A percentile compares a stretch with the other conserved stretches of the same genome.
Evolutionary conservation across 2,797 vertebrate genomes (phyloP).

Genomic region (Octomys mimax): DNA sequence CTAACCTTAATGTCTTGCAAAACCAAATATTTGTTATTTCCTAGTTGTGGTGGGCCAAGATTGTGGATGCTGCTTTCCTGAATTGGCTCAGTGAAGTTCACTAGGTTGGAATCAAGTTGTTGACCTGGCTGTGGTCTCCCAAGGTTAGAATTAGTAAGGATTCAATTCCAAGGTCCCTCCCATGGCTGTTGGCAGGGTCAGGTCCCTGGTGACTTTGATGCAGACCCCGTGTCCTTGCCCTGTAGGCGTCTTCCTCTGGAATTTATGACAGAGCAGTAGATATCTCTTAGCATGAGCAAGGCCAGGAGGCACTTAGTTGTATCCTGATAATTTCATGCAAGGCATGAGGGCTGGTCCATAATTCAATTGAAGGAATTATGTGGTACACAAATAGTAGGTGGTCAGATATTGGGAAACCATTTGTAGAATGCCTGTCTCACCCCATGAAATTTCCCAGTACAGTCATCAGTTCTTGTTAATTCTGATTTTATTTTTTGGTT

Average conservation of each 20-base stretch:
- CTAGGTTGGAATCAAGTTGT: background rate
- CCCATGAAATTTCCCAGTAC: background rate
- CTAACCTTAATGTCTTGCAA: background rate
- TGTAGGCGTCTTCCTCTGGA: background rate
- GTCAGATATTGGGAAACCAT: background rate
- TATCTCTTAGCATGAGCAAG: background rate
- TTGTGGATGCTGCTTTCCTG: background rate
- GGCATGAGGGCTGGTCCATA: accelerated
- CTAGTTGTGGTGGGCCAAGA: background rate
- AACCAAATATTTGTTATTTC: background rate
- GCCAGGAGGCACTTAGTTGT: background rate
- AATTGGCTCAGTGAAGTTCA: background rate
- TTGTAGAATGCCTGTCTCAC: background rate
- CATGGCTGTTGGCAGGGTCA: background rate
- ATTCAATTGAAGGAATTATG: background rate
- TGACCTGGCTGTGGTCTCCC: background rate
- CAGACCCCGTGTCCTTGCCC: background rate
- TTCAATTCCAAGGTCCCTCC: background rate
- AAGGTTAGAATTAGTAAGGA: background rate
- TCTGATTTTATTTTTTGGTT: background rate
- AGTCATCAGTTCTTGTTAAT: background rate
- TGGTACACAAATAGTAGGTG: too few species aligned
- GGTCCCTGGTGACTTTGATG: background rate
- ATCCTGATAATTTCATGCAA: background rate
- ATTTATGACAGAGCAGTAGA: background rate